Conservation (phyloP, 2,113 vertebrate species). For the Myrmophylax atrothorax region DNA sequence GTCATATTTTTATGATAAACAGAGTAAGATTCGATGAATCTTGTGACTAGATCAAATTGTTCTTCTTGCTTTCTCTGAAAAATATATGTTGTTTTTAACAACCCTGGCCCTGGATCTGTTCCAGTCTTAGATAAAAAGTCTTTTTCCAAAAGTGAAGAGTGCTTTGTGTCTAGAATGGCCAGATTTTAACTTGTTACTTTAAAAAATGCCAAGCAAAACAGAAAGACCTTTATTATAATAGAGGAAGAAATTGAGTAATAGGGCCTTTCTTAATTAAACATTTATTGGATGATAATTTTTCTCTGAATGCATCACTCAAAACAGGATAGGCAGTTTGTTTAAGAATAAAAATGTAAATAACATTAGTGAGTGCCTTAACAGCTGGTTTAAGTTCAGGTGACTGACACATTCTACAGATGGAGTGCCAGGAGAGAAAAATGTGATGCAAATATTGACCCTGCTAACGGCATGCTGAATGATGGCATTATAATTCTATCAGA, state of each 20-base stretch:
- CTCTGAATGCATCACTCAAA: not conserved
- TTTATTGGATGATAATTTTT: not conserved
- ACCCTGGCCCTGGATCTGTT: not conserved
- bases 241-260: not conserved
- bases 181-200: not conserved
- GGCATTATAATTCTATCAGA: constrained; percentile 8
- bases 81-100: not conserved
- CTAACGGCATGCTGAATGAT: not conserved
- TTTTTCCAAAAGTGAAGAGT: not conserved
- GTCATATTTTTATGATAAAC: not conserved
- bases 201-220: not conserved
- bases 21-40: not conserved
- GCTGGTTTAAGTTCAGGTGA: not conserved
- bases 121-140: not conserved
- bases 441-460: not conserved
- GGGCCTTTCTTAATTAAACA: not conserved
- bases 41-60: not conserved
- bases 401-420: not conserved
- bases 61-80: not conserved
- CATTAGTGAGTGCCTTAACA: not conserved
- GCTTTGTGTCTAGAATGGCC: not conserved
- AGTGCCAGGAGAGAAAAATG: not conserved
- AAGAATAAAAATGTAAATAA: not conserved
- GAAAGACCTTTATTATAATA: not conserved
- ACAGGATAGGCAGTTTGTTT: not conserved